A percentile compares a stretch with the other conserved stretches of the same genome.
Conservation (phyloP, 2,113 vertebrate genomes). For the Australoheros scitulus region DNA sequence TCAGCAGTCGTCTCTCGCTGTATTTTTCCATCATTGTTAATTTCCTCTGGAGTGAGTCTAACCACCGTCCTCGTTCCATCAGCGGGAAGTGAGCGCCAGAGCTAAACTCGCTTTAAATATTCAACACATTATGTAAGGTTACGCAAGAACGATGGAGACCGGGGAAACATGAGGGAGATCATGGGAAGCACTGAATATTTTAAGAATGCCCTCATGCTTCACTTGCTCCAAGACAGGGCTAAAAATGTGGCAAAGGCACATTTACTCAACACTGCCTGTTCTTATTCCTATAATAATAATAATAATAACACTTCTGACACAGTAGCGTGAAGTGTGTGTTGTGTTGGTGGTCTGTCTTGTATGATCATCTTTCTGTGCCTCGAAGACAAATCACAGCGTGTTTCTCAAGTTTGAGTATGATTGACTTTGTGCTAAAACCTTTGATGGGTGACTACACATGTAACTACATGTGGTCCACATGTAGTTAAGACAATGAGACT, state of each 20-base stretch:
- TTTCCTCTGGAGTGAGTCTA: not conserved
- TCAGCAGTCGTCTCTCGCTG: not conserved
- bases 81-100: not conserved
- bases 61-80: not conserved
- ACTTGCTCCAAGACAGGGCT: not conserved
- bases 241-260: not conserved
- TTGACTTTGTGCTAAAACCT: not conserved
- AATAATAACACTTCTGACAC: not conserved
- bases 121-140: constrained; percentile 61
- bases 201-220: constrained; percentile 30
- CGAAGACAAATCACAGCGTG: no score
- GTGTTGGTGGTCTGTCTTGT: no score
- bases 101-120: constrained; percentile 57
- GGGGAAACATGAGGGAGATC: constrained; percentile 31
- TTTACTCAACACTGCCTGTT: not conserved
- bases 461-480: no score
- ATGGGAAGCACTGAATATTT: constrained; percentile 56
- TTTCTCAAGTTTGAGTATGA: not conserved
- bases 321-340: rapidly evolving
- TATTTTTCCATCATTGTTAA: not conserved
- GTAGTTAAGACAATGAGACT: no score
- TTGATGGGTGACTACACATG: no score
- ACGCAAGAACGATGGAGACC: constrained; percentile 33
- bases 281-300: not conserved
- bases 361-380: not conserved